These are phyloP conservation scores for Argya squamiceps DNA, from an alignment of 2,797 vertebrate genomes.

Conservation along the genomic window DNA sequence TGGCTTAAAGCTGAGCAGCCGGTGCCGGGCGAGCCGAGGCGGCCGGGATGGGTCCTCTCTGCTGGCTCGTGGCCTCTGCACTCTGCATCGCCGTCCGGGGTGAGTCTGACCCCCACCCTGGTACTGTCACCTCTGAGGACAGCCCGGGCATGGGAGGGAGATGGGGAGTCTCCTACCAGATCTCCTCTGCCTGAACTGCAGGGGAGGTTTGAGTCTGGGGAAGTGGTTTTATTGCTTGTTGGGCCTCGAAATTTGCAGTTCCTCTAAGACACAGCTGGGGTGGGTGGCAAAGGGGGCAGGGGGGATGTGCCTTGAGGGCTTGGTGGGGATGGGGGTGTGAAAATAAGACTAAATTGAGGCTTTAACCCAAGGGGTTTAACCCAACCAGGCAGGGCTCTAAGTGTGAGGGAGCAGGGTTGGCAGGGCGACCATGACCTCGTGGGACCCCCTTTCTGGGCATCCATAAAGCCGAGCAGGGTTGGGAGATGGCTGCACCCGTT, in stretches of 20 bases:
- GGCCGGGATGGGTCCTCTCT: not conserved
- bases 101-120: not conserved
- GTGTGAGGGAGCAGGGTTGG: not conserved
- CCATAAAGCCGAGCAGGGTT: rapidly evolving
- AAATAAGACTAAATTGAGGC: not conserved
- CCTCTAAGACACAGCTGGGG: not conserved
- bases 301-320: not conserved
- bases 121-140: not conserved
- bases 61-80: not conserved
- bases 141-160: not conserved
- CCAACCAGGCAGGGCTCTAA: too few relatives aligned
- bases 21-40: not conserved
- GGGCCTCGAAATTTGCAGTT: not conserved
- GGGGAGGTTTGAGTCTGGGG: not conserved
- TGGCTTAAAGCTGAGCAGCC: not conserved
- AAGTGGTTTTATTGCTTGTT: not conserved
- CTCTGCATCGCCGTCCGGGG: not conserved
- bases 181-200: rapidly evolving
- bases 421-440: rapidly evolving
- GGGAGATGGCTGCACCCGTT: too few relatives aligned
- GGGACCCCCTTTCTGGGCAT: rapidly evolving
- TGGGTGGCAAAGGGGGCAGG: not conserved
- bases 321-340: rapidly evolving
- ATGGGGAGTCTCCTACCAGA: rapidly evolving
- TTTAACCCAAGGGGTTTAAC: not conserved